Evolutionary conservation across 2,797 vertebrate genomes (phyloP), one percentile per base, ranked within the genome.

Genomic region (Falco naumanni): DNA sequence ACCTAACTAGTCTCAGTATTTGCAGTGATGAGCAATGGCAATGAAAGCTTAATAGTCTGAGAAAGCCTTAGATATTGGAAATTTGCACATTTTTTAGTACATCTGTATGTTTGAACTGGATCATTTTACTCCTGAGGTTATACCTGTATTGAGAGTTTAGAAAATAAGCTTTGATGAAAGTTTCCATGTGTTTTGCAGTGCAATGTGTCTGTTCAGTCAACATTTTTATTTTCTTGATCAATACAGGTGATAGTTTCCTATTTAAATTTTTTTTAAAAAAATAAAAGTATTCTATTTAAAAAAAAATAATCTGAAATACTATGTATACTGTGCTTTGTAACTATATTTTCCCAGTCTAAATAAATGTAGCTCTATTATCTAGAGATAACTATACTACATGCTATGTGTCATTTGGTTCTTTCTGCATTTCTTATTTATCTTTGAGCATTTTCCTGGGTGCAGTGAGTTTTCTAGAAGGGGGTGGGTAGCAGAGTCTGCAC

Each of bases 161-260:
- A 76, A 41, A 82, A 19, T 41, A 80, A 81, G 28, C 20, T 81
- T 74, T 66, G 57, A n/a, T 76, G 21, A 72, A 80, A 47, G 28
- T 78, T 96, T 81, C 34, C 18, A 10, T 54, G 41, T 47, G 11
- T 61, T 93, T 50, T 57, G 48, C 54, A 39, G 56, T 39, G 20
- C 33, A 41, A 66, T 92, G 87, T 95, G 11, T 37, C 39, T 53
- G 31, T 93, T 88, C 53, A 84, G 95, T n/a, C 84, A 87, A 51
- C 57, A 19, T 91, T 91, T 87, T 84, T 60, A 54, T 89, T 85
- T 43, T 81, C 41, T 75, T 68, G 31, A 71, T 70, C 43, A 90
- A 81, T 31, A 84, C 29, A 75, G 60, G 53, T 83, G 43, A 64
- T 64, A 4, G 33, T 53, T 81, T 63, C 76, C 65, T 89, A 18